These are phyloP conservation scores for Tarsius wallacei DNA, from an alignment of 2,797 vertebrate species.

Conservation along the genomic window DNA sequence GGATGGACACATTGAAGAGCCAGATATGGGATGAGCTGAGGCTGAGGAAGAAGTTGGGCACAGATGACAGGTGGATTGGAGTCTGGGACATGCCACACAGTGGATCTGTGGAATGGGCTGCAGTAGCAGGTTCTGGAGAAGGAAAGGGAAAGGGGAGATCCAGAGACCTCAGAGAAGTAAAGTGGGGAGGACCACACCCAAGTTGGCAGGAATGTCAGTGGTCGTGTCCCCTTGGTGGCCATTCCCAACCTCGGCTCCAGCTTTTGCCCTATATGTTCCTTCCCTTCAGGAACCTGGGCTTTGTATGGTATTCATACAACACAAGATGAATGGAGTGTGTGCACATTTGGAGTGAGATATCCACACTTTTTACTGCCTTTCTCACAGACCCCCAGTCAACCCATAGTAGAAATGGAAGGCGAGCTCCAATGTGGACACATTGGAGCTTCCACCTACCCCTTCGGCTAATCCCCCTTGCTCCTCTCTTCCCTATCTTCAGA, in stretches of 20 bases:
- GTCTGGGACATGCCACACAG: accelerated
- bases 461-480: neutral
- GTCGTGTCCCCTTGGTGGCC: accelerated
- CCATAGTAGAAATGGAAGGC: neutral
- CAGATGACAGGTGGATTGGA: accelerated
- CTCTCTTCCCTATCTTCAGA: neutral
- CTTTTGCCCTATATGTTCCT: neutral
- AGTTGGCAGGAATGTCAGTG: neutral
- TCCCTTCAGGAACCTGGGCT: neutral
- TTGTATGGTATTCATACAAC: accelerated
- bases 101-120: no score
- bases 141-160: no score
- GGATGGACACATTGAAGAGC: accelerated
- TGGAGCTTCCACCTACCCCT: neutral
- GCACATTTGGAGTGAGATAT: accelerated
- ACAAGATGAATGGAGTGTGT: neutral
- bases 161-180: neutral
- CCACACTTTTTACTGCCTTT: neutral
- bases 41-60: neutral
- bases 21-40: accelerated
- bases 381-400: neutral
- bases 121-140: accelerated
- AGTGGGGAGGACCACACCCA: accelerated
- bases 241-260: accelerated
- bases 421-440: neutral